These are phyloP conservation scores for Drosophila equinoxialis DNA, from an alignment of 1,140 invertebrate genomes.

Conservation along the genomic window DNA sequence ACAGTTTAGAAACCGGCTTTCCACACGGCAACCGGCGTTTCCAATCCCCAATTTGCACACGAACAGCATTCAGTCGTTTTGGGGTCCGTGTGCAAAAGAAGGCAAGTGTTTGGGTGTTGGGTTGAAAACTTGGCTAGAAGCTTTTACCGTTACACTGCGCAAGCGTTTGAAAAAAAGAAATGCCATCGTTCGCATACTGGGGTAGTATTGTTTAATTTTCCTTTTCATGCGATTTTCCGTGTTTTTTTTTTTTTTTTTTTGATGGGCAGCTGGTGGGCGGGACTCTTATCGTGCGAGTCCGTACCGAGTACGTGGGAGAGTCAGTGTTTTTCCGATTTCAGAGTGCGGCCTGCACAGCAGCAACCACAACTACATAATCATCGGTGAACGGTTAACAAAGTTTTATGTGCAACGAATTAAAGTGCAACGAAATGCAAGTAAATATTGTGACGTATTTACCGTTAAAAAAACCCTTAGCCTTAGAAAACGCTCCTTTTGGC, in stretches of 20 bases:
- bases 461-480: slow-evolving; percentile 13
- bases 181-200: slow-evolving; percentile 11
- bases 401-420: slow-evolving; percentile 59
- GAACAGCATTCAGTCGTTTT: slow-evolving; percentile 41
- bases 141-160: slow-evolving; percentile 39
- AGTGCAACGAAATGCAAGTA: slow-evolving; percentile 77
- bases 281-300: slow-evolving; percentile 41
- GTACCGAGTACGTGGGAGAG: slow-evolving; percentile 32
- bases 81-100: slow-evolving; percentile 62
- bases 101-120: slow-evolving; percentile 12
- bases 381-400: slow-evolving; percentile 33
- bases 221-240: slow-evolving; percentile 9
- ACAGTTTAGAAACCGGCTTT: slow-evolving; percentile 72
- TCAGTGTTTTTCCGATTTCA: slow-evolving; percentile 62
- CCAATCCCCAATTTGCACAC: slow-evolving; percentile 70
- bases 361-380: slow-evolving; percentile 51
- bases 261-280: slow-evolving; percentile 45
- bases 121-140: slow-evolving; percentile 19
- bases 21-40: slow-evolving; percentile 60
- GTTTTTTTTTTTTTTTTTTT: slow-evolving; percentile 14
- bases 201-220: slow-evolving; percentile 13
- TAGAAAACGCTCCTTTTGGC: slow-evolving; percentile 9
- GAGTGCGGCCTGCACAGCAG: slow-evolving; percentile 64
- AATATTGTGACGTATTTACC: slow-evolving; percentile 48
- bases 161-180: slow-evolving; percentile 15